These are phyloP conservation scores for Trichogramma dendrolimi DNA, from an alignment of 2,888 invertebrate genomes.

Conservation along the genomic window DNA sequence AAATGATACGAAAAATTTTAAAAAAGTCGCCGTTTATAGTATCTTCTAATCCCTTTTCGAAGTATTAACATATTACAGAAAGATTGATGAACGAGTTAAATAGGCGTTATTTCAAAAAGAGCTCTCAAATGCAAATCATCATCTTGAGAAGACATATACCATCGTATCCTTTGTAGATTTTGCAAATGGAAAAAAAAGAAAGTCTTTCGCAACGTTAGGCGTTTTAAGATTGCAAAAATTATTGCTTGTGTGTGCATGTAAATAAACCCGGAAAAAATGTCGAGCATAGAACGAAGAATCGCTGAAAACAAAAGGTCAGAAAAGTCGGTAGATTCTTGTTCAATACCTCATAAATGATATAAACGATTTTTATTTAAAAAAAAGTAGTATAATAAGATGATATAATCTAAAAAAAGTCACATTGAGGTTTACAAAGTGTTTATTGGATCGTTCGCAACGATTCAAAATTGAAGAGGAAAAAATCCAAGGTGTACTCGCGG, in stretches of 20 bases:
- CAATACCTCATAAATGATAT: conserved; percentile 34
- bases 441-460: conserved; percentile 15
- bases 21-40: no score
- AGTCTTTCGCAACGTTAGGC: no score
- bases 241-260: conserved; percentile 11
- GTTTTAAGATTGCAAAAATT: no score
- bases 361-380: conserved; percentile 11
- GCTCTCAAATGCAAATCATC: no score
- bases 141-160: no score
- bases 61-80: no score
- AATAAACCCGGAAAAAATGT: conserved; percentile 11
- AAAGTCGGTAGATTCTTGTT: conserved; percentile 36
- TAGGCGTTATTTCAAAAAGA: no score
- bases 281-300: conserved; percentile 7
- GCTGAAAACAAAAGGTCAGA: conserved; percentile 13
- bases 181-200: no score
- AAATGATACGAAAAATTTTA: no score
- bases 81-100: no score
- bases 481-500: neutral
- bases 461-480: conserved; percentile 12
- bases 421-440: conserved; percentile 15
- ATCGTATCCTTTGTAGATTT: no score
- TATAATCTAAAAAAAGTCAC: conserved; percentile 18
- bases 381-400: conserved; percentile 23
- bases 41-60: no score